Conservation (phyloP, 1,140 invertebrate species). For the Caenorhabditis elegans region WBcel235 BX284602.5:10347001-10347500, state of each 20-base stretch:
- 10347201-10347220: constrained; percentile 32
- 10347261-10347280: constrained; percentile 46
- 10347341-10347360: constrained; percentile 40
- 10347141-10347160: background rate
- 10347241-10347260: constrained; percentile 32
- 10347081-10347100: no score
- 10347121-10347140: no score
- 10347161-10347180: constrained; percentile 36
- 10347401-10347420: constrained; percentile 12
- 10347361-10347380: constrained; percentile 10
- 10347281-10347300: constrained; percentile 33
- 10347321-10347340: constrained; percentile 20
- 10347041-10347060: no score
- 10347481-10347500: background rate
- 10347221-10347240: constrained; percentile 24
- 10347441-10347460: background rate
- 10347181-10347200: constrained; percentile 25
- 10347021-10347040: no score
- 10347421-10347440: background rate
- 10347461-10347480: background rate
- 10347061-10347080: no score
- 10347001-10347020: no score
- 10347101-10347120: no score
- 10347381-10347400: background rate
- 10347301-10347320: constrained; percentile 39